These are phyloP conservation scores for Pseudorhombus dupliciocellatus DNA, from an alignment of 2,113 vertebrate species.

Conservation along the genomic window DNA sequence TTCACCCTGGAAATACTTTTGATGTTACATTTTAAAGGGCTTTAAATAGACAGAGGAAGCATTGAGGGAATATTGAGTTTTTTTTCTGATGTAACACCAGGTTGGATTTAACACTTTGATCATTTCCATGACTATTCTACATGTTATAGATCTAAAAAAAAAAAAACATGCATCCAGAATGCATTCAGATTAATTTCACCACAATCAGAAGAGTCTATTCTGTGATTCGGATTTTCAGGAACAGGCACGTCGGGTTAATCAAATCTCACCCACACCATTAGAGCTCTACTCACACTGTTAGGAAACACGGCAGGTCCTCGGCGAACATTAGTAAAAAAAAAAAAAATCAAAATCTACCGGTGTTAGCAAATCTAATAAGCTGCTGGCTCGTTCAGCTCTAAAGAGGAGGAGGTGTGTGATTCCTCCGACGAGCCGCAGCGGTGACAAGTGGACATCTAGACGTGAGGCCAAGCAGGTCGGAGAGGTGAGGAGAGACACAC, in stretches of 20 bases:
- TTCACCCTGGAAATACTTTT: no score
- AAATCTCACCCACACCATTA: slow-evolving; percentile 3
- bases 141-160: no score
- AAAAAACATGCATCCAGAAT: no score
- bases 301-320: neutral
- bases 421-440: slow-evolving; percentile 6
- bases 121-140: no score
- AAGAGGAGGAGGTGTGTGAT: neutral
- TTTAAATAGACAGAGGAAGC: no score
- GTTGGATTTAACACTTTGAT: no score
- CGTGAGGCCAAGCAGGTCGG: slow-evolving; percentile 50
- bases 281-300: slow-evolving; percentile 8
- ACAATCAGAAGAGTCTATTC: no score
- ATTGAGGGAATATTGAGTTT: no score
- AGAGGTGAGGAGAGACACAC: slow-evolving; percentile 46
- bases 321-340: slow-evolving; percentile 66
- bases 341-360: slow-evolving; percentile 32
- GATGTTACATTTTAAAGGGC: no score
- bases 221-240: neutral
- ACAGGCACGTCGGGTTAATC: slow-evolving; percentile 24
- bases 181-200: neutral
- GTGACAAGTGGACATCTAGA: slow-evolving; percentile 8
- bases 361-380: slow-evolving; percentile 28
- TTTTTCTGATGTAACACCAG: no score
- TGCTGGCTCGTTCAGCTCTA: slow-evolving; percentile 3